Conservation (phyloP, 2,113 vertebrate genomes). For the Galemys pyrenaicus region DNA sequence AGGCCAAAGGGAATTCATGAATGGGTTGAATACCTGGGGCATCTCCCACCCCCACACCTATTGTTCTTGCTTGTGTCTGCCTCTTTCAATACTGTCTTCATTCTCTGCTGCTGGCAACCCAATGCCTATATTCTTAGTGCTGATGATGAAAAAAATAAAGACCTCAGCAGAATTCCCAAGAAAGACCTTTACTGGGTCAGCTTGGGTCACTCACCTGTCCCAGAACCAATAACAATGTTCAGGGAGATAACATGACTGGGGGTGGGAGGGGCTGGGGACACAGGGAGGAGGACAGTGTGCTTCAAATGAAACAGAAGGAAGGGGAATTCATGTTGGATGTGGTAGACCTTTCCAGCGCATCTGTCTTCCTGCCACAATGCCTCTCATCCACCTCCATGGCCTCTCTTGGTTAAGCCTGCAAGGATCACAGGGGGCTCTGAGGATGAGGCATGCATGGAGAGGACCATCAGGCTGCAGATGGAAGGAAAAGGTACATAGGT, state of each 20-base stretch:
- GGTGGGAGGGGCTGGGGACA: neutral
- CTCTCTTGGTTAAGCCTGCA: neutral
- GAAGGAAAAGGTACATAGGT: neutral
- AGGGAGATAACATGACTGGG: neutral
- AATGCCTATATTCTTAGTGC: neutral
- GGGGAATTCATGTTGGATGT: neutral
- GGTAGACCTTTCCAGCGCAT: neutral
- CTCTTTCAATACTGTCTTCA: neutral
- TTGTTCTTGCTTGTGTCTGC: neutral
- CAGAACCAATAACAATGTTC: neutral
- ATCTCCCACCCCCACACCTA: neutral
- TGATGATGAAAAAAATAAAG: neutral
- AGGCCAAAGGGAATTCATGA: neutral
- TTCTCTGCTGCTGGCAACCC: neutral
- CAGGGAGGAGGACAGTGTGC: neutral
- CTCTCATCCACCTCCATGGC: neutral
- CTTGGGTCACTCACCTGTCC: neutral
- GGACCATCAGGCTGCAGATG: neutral
- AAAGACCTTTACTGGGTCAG: neutral
- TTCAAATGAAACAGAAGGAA: constrained; percentile 26
- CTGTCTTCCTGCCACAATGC: neutral
- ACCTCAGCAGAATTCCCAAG: neutral
- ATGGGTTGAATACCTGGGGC: neutral
- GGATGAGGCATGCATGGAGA: neutral
- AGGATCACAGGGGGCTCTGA: neutral